Evolutionary conservation across 2,113 vertebrate species (phyloP).

Genomic region (Mormyrus lacerda): DNA sequence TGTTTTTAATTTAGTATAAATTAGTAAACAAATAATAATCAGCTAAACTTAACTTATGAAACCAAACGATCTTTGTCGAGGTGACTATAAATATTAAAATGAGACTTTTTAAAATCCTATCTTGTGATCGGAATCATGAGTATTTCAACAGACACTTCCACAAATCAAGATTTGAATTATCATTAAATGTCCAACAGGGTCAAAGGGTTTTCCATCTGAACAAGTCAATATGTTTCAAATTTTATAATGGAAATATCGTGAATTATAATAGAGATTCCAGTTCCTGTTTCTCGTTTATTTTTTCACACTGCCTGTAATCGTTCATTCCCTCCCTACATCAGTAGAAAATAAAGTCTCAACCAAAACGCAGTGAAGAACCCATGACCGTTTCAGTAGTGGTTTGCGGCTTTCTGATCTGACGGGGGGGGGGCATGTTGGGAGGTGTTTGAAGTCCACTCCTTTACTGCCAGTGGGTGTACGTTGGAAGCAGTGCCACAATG

Average conservation of each 20-base stretch:
- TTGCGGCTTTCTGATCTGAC: neutral
- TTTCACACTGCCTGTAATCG: neutral
- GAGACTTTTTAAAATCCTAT: neutral
- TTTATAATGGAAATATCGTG: neutral
- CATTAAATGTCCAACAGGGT: neutral
- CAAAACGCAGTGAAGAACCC: neutral
- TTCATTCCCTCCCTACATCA: neutral
- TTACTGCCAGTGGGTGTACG: neutral
- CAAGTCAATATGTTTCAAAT: neutral
- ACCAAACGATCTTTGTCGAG: neutral
- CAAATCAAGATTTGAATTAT: neutral
- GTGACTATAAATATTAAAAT: neutral
- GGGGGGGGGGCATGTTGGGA: neutral
- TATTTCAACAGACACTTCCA: neutral
- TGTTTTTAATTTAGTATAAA: neutral
- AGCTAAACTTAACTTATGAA: neutral
- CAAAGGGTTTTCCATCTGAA: neutral
- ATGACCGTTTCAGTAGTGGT: neutral
- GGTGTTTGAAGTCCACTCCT: neutral
- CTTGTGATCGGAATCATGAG: neutral
- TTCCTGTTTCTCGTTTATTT: neutral
- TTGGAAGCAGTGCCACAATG: neutral
- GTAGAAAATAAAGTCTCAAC: neutral
- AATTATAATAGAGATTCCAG: neutral
- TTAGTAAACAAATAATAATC: neutral